Evolutionary conservation across 1,140 invertebrate species (phyloP).

Genomic region (Galleria mellonella): DNA sequence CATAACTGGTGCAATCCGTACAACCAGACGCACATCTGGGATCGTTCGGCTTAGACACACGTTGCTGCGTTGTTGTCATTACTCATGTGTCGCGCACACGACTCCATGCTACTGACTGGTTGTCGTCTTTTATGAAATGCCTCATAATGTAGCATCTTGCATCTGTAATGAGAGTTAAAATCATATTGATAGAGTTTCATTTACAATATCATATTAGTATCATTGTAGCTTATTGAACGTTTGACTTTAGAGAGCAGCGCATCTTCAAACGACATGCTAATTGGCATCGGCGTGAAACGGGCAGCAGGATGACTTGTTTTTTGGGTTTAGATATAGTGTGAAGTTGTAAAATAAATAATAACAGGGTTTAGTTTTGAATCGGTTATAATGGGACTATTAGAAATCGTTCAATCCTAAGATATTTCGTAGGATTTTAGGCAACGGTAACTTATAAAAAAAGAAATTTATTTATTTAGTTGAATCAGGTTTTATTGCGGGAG

Average conservation of each 20-base stretch:
- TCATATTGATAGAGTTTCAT: constrained; percentile 25
- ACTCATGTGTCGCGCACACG: constrained; percentile 69
- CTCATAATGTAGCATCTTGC: constrained; percentile 25
- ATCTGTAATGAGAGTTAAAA: constrained; percentile 40
- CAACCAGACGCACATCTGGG: constrained; percentile 57
- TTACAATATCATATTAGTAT: constrained; percentile 11
- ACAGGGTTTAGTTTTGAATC: too few relatives aligned
- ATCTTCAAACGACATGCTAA: constrained; percentile 69
- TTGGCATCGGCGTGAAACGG: constrained; percentile 59
- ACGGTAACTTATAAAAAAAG: too few relatives aligned
- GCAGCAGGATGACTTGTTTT: constrained; percentile 23
- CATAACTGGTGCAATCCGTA: constrained; percentile 53
- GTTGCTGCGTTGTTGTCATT: constrained; percentile 66
- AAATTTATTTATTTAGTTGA: too few relatives aligned
- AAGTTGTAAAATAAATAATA: too few relatives aligned
- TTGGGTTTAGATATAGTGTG: constrained; percentile 14
- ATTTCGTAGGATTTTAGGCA: too few relatives aligned
- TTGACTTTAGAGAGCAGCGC: constrained; percentile 31
- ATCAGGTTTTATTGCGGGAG: too few relatives aligned
- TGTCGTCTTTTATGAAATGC: constrained; percentile 37
- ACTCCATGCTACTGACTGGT: constrained; percentile 43
- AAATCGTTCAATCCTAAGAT: too few relatives aligned
- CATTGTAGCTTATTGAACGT: constrained; percentile 25
- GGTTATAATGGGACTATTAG: too few relatives aligned
- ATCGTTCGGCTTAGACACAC: constrained; percentile 51